phyloP scores from a whole-genome alignment of 2,797 vertebrate genomes.

The Uromys caudimaculatus region DNA sequence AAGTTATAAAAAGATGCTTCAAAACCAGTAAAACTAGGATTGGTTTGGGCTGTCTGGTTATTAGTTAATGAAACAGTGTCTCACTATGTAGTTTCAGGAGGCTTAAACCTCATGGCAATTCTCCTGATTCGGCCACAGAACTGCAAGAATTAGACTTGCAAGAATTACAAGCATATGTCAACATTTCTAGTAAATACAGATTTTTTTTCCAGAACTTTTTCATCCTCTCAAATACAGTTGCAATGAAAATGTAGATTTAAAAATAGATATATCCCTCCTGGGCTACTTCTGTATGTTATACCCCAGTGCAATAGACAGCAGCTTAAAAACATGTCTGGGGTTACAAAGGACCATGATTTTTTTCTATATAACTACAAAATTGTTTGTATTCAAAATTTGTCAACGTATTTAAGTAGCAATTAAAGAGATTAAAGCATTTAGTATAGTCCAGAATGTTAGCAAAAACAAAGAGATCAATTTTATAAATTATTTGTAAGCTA shows the following conservation, averaged over 20 bases:
- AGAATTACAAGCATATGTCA: neutral
- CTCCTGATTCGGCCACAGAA: neutral
- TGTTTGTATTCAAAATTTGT: conserved; percentile 51
- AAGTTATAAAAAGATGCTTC: conserved; percentile 19
- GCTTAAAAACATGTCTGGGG: conserved; percentile 31
- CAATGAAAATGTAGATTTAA: neutral
- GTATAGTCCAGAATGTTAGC: conserved; percentile 33
- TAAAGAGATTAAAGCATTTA: conserved; percentile 45
- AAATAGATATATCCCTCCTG: neutral
- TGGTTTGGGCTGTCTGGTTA: neutral
- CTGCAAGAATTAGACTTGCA: neutral
- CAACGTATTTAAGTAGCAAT: conserved; percentile 26
- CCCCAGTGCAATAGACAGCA: neutral
- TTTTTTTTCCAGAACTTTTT: neutral
- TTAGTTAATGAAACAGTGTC: neutral
- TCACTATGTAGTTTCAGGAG: neutral
- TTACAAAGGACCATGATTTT: neutral
- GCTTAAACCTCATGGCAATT: neutral
- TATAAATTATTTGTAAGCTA: conserved; percentile 46
- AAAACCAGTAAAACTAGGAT: neutral
- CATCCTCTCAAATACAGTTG: neutral
- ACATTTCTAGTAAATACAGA: neutral
- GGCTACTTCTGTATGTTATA: neutral
- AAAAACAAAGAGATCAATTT: conserved; percentile 51
- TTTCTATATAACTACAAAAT: neutral